Evolutionary conservation across 2,888 invertebrate genomes (phyloP).

Genomic region (Trilocha varians): DNA sequence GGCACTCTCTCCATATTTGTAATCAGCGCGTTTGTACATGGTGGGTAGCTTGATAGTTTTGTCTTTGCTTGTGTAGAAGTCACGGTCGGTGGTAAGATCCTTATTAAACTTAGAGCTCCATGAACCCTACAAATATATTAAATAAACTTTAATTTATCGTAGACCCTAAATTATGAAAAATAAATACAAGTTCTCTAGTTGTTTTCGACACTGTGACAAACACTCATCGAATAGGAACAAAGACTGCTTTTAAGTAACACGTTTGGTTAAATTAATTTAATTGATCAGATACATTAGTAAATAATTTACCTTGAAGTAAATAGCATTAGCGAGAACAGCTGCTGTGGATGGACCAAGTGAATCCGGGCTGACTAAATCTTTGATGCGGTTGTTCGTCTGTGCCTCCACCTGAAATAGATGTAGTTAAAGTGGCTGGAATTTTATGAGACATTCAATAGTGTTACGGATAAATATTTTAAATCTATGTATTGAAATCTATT

Average conservation of each 20-base stretch:
- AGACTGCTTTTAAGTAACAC: too few relatives aligned
- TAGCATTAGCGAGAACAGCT: constrained; percentile 84
- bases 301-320: constrained; percentile 82
- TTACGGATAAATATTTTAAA: not conserved
- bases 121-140: constrained; percentile 50
- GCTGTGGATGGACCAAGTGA: constrained; percentile 68
- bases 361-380: constrained; percentile 72
- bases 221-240: too few relatives aligned
- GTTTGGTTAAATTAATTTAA: too few relatives aligned
- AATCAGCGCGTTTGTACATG: constrained; percentile 74
- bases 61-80: constrained; percentile 75
- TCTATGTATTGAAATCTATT: not conserved
- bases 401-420: constrained; percentile 46
- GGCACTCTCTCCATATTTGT: constrained; percentile 38
- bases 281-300: too few relatives aligned
- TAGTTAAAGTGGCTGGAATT: too few relatives aligned
- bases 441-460: constrained; percentile 3
- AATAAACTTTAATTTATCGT: constrained; percentile 1
- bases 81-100: constrained; percentile 62
- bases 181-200: too few relatives aligned
- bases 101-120: constrained; percentile 79
- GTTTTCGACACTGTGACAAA: too few relatives aligned
- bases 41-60: constrained; percentile 76
- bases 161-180: too few relatives aligned
- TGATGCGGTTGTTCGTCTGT: constrained; percentile 53